These are phyloP conservation scores for Isichthys henryi DNA, from an alignment of 2,113 vertebrate species.

Conservation along the genomic window DNA sequence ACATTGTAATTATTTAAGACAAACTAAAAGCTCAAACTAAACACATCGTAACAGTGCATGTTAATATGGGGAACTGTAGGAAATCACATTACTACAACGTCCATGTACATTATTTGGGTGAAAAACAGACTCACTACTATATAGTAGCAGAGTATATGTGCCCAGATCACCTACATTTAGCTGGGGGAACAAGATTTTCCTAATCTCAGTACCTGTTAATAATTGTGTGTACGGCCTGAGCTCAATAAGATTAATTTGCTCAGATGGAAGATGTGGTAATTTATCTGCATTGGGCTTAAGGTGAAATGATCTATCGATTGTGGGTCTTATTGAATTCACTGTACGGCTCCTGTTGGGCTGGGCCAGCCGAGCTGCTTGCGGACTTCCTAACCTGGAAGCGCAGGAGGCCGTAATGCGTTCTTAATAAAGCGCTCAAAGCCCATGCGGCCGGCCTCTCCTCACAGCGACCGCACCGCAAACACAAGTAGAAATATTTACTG, in stretches of 20 bases:
- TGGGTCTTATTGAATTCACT: conserved; percentile 34
- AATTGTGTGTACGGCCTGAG: conserved; percentile 21
- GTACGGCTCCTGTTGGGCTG: not conserved
- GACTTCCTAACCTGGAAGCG: conserved; percentile 26
- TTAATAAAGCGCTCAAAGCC: conserved; percentile 28
- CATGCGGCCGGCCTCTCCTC: not conserved
- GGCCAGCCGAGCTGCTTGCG: conserved; percentile 34
- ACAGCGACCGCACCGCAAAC: not conserved
- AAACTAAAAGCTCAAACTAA: not conserved
- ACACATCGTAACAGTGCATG: not conserved
- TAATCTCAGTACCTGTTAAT: not conserved
- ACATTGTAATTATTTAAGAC: not conserved
- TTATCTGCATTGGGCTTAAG: conserved; percentile 32
- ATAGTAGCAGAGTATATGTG: not conserved
- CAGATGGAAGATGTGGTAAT: conserved; percentile 20
- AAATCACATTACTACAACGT: not conserved
- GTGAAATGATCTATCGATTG: conserved; percentile 41
- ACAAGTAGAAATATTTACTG: conserved; percentile 17
- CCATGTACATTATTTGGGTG: not conserved
- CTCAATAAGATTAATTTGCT: conserved; percentile 27
- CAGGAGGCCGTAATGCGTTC: conserved; percentile 8
- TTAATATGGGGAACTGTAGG: not conserved
- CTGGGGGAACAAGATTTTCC: conserved; percentile 23
- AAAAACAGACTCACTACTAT: not conserved
- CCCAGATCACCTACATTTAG: conserved; percentile 7